phyloP scores from a whole-genome alignment of 53 echinoderm and acorn worm genomes.

The Hippasteria phrygiana region DNA sequence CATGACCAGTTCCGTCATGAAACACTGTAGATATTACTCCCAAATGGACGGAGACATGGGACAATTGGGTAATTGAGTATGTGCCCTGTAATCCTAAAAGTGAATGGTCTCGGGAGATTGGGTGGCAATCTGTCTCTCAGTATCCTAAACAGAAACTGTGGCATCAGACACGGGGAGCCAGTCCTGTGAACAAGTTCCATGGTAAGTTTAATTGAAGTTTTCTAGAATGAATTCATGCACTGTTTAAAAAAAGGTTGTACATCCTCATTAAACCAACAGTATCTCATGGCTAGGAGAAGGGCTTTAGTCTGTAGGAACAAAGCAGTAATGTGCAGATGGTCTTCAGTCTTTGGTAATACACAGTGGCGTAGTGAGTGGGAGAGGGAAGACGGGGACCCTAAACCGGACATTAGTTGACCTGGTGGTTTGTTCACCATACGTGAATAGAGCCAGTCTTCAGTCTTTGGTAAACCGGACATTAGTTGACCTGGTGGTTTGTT shows the following conservation, averaged over 20 bases:
- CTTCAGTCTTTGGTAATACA: background rate
- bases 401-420: background rate
- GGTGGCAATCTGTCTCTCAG: background rate
- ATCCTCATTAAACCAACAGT: background rate
- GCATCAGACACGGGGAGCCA: background rate
- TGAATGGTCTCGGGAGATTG: background rate
- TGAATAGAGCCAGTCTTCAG: too few relatives aligned
- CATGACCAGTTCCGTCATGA: too few relatives aligned
- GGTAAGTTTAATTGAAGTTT: conserved; percentile 8
- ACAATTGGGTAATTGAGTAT: background rate
- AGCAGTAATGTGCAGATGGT: background rate
- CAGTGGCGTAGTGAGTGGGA: background rate
- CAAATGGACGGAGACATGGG: too few relatives aligned
- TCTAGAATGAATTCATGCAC: background rate
- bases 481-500: too few relatives aligned
- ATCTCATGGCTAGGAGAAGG: conserved; percentile 3
- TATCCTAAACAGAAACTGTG: background rate
- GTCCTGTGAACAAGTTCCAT: background rate
- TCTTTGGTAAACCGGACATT: too few relatives aligned
- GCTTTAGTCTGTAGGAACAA: background rate
- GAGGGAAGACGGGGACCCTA: background rate
- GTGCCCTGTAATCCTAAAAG: background rate
- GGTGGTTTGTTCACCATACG: too few relatives aligned
- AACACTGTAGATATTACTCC: too few relatives aligned
- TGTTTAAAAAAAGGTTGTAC: background rate